Evolutionary conservation across 2,888 invertebrate genomes (phyloP), one percentile per base, ranked within the genome.

Genomic region (Lycaena phlaeas): DNA sequence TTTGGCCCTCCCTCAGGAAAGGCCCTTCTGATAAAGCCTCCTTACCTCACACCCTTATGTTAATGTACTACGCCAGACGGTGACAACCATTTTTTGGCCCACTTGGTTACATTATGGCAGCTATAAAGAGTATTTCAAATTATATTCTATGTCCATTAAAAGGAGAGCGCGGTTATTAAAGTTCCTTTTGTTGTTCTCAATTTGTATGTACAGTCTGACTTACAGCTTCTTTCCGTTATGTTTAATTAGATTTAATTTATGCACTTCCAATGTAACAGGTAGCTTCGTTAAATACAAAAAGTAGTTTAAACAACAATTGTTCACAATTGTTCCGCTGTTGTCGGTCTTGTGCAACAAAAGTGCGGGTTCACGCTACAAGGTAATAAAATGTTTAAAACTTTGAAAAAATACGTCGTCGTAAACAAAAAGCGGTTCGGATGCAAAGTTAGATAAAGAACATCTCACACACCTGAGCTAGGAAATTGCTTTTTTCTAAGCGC

Each of bases 381-480:
- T 78, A 79, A 79, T 78, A 84, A 81, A 84, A 79, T 74, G 79
- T 71, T 78, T 68, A 75, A 82, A 84, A 82, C 65, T 79, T 79
- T 53, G 68, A 73, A 79, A 81, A 81, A 81, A 79, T 79, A 76
- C 72, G 68, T 69, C 72, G 60, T 64, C 77, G 72, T 82, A 84
- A 84, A 84, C 78, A 81, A 84, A 34, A 31, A 78, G 60, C 70
- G 60, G 73, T 76, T 78, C 76, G 79, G 84, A 84, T 84, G 84
- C 78, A 82, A 84, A 84, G 76, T 84, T 81, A 84, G 84, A 84
- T 84, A 84, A 84, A 82, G 78, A 84, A 84, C 82, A 81, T 82
- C 82, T 75, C 71, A 82, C 82, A 82, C 84, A 84, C 84, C 84
- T 84, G 84, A 84, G 84, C 79, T 84, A 81, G 84, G 69, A 84